These are phyloP conservation scores for Eolophus roseicapilla DNA, from an alignment of 2,113 vertebrate species.

Conservation along the genomic window DNA sequence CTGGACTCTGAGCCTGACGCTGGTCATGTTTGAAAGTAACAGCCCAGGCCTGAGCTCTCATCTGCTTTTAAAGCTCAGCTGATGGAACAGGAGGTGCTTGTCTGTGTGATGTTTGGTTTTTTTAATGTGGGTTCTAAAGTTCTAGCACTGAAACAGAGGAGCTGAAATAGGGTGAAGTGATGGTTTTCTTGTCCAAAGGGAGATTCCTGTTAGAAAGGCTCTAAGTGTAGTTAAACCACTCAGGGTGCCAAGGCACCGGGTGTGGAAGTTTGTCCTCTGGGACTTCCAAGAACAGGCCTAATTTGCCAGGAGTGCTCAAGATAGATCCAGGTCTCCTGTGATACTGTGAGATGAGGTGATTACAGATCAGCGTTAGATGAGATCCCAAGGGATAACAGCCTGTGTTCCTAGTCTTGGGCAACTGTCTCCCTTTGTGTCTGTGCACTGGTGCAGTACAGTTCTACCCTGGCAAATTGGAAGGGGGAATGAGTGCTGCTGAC, in stretches of 20 bases:
- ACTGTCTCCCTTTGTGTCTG: background rate
- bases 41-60: background rate
- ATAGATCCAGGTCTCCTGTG: background rate
- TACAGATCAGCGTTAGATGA: background rate
- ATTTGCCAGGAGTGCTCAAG: background rate
- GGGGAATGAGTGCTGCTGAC: background rate
- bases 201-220: background rate
- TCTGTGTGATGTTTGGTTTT: background rate
- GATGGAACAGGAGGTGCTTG: background rate
- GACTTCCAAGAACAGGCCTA: background rate
- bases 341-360: background rate
- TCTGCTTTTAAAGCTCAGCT: background rate
- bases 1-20: background rate
- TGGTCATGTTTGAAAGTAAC: background rate
- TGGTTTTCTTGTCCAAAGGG: background rate
- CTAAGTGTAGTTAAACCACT: background rate
- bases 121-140: background rate
- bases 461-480: background rate
- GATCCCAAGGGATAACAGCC: background rate
- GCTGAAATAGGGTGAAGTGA: background rate
- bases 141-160: background rate
- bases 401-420: background rate
- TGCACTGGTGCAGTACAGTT: background rate
- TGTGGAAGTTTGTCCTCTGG: background rate
- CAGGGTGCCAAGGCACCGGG: background rate